Evolutionary conservation across 2,888 invertebrate genomes (phyloP).

Genomic region (Oscheius sp.): DNA sequence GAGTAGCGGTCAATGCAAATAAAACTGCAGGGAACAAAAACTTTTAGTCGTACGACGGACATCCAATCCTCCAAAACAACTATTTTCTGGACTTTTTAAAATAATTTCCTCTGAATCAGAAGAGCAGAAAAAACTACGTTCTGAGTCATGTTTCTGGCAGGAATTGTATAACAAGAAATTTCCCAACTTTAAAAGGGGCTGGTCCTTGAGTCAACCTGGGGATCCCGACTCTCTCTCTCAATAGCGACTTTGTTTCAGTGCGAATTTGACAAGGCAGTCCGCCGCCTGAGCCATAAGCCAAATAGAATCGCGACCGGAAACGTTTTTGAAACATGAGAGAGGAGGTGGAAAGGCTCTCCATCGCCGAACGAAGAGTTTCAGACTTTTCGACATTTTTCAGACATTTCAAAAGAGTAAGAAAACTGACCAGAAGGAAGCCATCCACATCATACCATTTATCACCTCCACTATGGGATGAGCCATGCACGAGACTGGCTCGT

Average conservation of each 20-base stretch:
- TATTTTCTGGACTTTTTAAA: too few species aligned
- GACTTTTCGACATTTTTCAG: too few species aligned
- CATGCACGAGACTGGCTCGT: constrained; percentile 51
- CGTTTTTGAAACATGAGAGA: constrained; percentile 31
- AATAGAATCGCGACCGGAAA: constrained; percentile 27
- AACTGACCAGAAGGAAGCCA: constrained; percentile 63
- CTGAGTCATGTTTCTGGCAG: too few species aligned
- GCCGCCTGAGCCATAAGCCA: constrained; percentile 30
- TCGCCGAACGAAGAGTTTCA: background rate
- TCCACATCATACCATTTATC: constrained; percentile 68
- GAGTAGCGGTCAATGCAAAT: constrained; percentile 29
- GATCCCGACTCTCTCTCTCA: constrained; percentile 1
- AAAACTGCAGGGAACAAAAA: constrained; percentile 12
- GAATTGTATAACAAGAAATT: too few species aligned
- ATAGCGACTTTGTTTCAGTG: constrained; percentile 23
- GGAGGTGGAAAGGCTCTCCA: too few species aligned
- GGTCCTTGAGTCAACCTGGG: background rate
- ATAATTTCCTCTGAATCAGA: too few species aligned
- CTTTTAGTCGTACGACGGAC: background rate
- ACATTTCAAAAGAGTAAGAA: constrained; percentile 18
- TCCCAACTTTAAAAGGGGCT: background rate
- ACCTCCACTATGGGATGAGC: constrained; percentile 44
- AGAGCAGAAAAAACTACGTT: too few species aligned
- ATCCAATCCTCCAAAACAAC: too few species aligned
- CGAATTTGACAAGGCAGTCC: constrained; percentile 23